Evolutionary conservation across 2,888 invertebrate genomes (phyloP), one percentile per base, ranked within the genome.

Genomic region (Mythimna ferrago): DNA sequence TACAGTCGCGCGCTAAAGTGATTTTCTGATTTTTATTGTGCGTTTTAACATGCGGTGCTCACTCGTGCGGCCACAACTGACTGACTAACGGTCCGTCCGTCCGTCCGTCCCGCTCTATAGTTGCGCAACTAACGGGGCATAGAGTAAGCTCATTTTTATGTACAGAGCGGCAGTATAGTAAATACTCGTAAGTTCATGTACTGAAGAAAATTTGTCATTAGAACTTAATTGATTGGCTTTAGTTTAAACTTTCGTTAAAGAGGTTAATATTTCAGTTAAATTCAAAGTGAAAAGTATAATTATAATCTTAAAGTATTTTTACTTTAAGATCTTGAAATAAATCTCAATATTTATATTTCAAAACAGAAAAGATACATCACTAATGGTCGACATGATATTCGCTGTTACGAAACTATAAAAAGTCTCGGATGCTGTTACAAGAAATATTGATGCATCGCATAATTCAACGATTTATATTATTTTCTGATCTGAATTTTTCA

Each of bases 81-180:
- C 91, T 92, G 93, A 93, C 86, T 93, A 93, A 90, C 93, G 92
- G 92, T 86, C 81, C 88, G 92, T 90, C 90, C 87, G 93, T 91
- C 90, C 88, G 92, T 92, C 87, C 92, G 92, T 91, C 90, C 89
- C 92, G 90, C 91, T 91, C 90, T 91, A 88, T 88, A 90, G 90
- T 95, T 94, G 94, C 95, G 95, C 94, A 95, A 95, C 92, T 94
- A 95, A 95, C 95, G 94, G 94, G 91, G 91, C 94, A 94, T 93
- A 94, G 95, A 95, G 94, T 94, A 94, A 92, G 90, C 90, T 88
- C 80, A 90, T 88, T 88, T 85, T 85, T 87, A 90, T 91, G 90
- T 90, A 92, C 92, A 92, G 93, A 94, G 86, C 90, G 88, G 90
- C 89, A 85, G 74, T 63, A 71, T 67, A 62, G 76, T 77, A 79